A percentile compares a stretch with the other conserved stretches of the same genome.
These are phyloP conservation scores for Heliocidaris tuberculata DNA, from an alignment of 35 echinoderm and acorn worm species.

Conservation along the genomic window DNA sequence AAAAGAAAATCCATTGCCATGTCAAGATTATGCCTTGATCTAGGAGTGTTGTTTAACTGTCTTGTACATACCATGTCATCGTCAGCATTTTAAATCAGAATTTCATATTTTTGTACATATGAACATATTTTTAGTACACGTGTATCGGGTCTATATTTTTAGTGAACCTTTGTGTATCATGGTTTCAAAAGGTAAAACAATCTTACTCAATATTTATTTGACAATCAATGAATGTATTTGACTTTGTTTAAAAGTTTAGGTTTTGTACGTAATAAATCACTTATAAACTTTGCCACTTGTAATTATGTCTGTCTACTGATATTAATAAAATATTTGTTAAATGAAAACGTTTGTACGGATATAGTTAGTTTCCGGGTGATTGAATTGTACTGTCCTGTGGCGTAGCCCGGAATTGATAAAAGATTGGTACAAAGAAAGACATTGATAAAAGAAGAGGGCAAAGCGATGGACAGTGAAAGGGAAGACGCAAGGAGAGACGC, in stretches of 20 bases:
- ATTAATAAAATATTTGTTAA: neutral
- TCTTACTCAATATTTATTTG: neutral
- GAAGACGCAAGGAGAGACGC: no score
- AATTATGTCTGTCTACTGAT: neutral
- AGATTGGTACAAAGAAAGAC: no score
- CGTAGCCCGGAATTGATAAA: no score
- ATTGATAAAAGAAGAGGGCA: no score
- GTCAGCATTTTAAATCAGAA: neutral
- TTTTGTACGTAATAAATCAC: neutral
- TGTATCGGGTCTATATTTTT: conserved; percentile 2
- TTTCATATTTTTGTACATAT: neutral
- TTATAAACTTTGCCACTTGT: neutral
- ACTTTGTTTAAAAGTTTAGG: neutral
- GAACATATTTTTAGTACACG: neutral
- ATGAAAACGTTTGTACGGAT: no score
- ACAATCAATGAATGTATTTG: neutral
- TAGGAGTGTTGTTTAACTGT: neutral
- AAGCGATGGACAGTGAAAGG: no score
- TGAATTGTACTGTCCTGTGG: no score
- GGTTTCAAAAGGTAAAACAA: neutral
- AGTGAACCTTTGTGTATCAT: neutral
- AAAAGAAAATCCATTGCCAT: no score
- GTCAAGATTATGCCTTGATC: no score
- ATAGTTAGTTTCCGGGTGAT: no score
- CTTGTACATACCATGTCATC: neutral